These are phyloP conservation scores for Drosophila borborema DNA, from an alignment of 2,888 invertebrate genomes.

Conservation along the genomic window DNA sequence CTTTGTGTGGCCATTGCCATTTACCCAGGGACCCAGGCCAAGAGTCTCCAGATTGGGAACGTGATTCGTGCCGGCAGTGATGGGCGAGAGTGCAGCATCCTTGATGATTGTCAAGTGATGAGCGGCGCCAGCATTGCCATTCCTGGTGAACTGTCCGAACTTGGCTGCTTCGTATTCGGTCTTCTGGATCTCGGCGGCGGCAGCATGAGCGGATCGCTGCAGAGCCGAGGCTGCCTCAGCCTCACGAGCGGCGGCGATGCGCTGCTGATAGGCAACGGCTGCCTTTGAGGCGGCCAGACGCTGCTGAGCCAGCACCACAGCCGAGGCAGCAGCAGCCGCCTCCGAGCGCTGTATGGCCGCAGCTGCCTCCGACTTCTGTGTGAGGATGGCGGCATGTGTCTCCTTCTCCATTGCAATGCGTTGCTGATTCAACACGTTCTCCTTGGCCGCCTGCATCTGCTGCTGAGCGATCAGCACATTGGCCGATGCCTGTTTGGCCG, in stretches of 20 bases:
- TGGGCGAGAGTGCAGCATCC: constrained; percentile 86
- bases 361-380: constrained; percentile 89
- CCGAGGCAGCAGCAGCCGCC: constrained; percentile 88
- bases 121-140: constrained; percentile 86
- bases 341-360: constrained; percentile 89
- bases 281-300: constrained; percentile 90
- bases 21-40: constrained; percentile 75
- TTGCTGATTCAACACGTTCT: constrained; percentile 90
- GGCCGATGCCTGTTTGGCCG: constrained; percentile 90
- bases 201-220: constrained; percentile 89
- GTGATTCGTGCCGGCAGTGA: constrained; percentile 83
- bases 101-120: constrained; percentile 88
- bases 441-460: constrained; percentile 90
- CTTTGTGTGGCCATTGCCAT: constrained; percentile 47
- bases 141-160: constrained; percentile 87
- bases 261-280: constrained; percentile 90
- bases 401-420: constrained; percentile 91
- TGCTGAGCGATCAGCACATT: constrained; percentile 90
- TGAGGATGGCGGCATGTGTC: constrained; percentile 88
- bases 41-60: constrained; percentile 77
- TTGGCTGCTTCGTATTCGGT: constrained; percentile 88
- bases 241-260: constrained; percentile 90
- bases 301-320: constrained; percentile 89
- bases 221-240: constrained; percentile 90
- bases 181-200: constrained; percentile 90